Evolutionary conservation across 2,888 invertebrate species (phyloP), one percentile per base, ranked within the genome.

Genomic region (Keiferia lycopersicella): DNA sequence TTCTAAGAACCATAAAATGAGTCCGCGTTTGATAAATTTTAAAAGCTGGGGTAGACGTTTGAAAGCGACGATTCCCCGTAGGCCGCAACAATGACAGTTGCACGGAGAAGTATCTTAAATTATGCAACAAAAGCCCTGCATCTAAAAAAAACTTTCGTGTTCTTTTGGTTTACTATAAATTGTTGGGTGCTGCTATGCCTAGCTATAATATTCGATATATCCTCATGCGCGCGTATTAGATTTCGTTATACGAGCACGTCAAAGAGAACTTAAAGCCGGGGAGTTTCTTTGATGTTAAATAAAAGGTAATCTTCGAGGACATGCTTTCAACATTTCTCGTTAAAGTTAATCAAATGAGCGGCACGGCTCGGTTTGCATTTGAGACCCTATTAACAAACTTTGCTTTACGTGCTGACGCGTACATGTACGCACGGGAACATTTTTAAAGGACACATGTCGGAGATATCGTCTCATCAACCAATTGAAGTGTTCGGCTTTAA

Each of bases 301-400:
- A 83, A 84, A 86, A 84, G 83, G 83, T 83, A 85, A 86, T 82
- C 80, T 80, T 80, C 81, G 81, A 74, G 79, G 77, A 82, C 78
- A 79, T 78, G 80, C 85, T 85, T 84, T 85, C 79, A 84, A 81
- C 79, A 81, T 81, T 80, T 82, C 80, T 76, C 84, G 86, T 86
- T 87, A 86, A 87, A 82, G 84, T 86, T 81, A 82, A 86, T 85
- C 81, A 86, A 86, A 84, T 86, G 81, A 83, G 82, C 82, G 80
- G 69, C 75, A 74, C 77, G 80, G 71, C 79, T 82, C 78, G 73
- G 80, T 82, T 83, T 81, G 80, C 77, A 77, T 82, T 76, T 78
- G 80, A 83, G 68, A 80, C 80, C 78, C 80, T 80, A 79, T 82
- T 81, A 83, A 83, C 81, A 78, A 78, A 82, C 77, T 80, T 69